Base-by-base conservation (phyloP, 2,888 invertebrate genomes). In the Campoplex capitator region DNA sequence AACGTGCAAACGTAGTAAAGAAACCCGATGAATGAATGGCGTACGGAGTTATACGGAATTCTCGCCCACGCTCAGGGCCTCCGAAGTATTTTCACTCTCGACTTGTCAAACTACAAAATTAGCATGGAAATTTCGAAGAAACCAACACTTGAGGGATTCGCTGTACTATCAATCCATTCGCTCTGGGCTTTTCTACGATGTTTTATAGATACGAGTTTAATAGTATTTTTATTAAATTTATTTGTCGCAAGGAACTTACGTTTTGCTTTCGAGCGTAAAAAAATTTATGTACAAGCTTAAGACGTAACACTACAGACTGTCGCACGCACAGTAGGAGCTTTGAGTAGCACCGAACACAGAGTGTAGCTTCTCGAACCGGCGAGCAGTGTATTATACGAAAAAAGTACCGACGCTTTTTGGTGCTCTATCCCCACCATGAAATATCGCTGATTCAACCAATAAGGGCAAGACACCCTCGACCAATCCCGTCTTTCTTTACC, bases 401-500 rank as follows among this genome's bases (percentile, higher is more conserved):
- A 71, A 75, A 67, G 75, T 75, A 89, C 91, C 90, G 56, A 74
- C 28, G 79, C 82, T 89, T 90, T 92, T 92, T 89, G 90, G 80
- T 91, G 85, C 89, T 76, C 83, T 48, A 62, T 75, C 87, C 92
- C 92, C 92, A 90, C 93, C 84, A 86, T 67, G 58, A 87, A 42
- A 45, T 68, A 38, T 56, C 75, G 80, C 35, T 4, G n/a, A 79
- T 89, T 91, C 92, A 89, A 91, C 93, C 93, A 93, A 93, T 93
- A 93, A 93, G 92, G 93, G 92, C 90, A 92, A 92, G 91, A 91
- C 92, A 92, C 91, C 92, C 92, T 93, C 95, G 94, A 94, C 96
- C 97, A 97, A 97, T 97, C 95, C 95, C 95, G 95, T 95, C 94
- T 95, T 95, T 96, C 96, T 96, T 97, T 96, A 96, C 97, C 97